Base-by-base conservation (phyloP, 2,113 vertebrate genomes). In the Vanacampus margaritifer region DNA sequence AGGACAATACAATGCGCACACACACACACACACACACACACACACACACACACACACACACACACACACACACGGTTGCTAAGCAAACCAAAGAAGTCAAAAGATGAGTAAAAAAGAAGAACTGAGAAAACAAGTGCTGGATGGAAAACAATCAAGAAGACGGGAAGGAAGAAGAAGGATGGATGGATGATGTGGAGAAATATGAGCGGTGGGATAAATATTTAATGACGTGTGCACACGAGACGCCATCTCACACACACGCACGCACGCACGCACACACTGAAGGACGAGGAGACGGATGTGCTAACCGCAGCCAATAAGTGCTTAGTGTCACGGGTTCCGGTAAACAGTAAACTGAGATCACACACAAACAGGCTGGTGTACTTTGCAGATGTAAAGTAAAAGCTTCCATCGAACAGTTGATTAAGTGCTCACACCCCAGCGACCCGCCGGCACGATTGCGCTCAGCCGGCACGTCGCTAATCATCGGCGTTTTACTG, bases 351-450 rank as follows among this genome's bases (percentile, higher is more conserved):
- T 77, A 87, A 85, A 70, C 51, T 63, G 75, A 84, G 81, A 83
- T n/a, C 11, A n/a, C 65, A 67, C 57, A 35, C 43, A 39, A 48
- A 54, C 57, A 21, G 54, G 26, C 3, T 36, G 35, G 19, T 1
- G 21, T 21, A 58, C 17, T 6, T n/a, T 46, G 90, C 86, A 91
- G 87, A 92, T 90, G 89, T 91, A 92, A 93, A 93, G 89, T 91
- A 92, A 92, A 93, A 91, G 90, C 90, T 92, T 91, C 62, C 89
- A 93, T 91, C 75, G 90, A 92, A 84, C 70, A 82, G 68, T 62
- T 84, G 80, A 79, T 84, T 79, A 78, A 83, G 69, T 79, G 82
- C 82, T 10, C 6, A 50, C 21, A 10, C 21, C 84, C 75, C 48
- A 80, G 75, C 76, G 72, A 77, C 73, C 79, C 72, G 23, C 51